Conservation (phyloP, 1,140 invertebrate genomes). For the Harpegnathos saltator region DNA sequence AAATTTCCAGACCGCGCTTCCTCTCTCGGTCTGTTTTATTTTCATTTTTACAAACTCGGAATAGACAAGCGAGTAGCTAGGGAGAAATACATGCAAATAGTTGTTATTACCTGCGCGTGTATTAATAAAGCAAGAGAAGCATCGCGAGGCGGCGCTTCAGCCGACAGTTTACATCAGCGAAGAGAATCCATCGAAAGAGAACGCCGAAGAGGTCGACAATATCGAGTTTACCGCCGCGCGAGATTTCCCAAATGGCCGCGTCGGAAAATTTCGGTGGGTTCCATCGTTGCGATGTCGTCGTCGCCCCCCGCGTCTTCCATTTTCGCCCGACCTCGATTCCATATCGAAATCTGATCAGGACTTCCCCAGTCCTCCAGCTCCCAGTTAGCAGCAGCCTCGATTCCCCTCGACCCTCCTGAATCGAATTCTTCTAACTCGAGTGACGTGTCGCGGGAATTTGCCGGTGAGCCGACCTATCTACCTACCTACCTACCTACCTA, state of each 20-base stretch:
- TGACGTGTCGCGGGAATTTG: conserved; percentile 84
- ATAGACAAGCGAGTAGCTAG: no score
- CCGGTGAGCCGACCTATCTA: conserved; percentile 66
- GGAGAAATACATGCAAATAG: no score
- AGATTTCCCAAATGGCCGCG: conserved; percentile 63
- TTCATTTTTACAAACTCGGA: no score
- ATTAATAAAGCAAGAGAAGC: no score
- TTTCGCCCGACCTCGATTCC: conserved; percentile 79
- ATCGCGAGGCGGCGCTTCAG: no score
- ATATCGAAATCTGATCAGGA: conserved; percentile 85
- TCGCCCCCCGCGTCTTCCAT: conserved; percentile 51
- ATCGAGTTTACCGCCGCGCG: conserved; percentile 2
- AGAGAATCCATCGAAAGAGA: neutral
- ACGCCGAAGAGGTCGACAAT: neutral
- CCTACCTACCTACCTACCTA: neutral
- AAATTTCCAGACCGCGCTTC: no score
- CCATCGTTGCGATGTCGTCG: conserved; percentile 27
- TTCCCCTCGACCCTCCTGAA: conserved; percentile 72
- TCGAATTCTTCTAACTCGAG: conserved; percentile 85
- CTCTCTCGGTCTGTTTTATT: no score
- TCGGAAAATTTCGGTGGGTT: conserved; percentile 73
- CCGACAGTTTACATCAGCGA: no score
- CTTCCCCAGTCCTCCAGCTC: conserved; percentile 64
- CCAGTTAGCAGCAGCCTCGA: conserved; percentile 41
- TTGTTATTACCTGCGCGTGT: no score